Evolutionary conservation across 2,888 invertebrate genomes (phyloP), one percentile per base, ranked within the genome.

Genomic region (Galerucella calmariensis): DNA sequence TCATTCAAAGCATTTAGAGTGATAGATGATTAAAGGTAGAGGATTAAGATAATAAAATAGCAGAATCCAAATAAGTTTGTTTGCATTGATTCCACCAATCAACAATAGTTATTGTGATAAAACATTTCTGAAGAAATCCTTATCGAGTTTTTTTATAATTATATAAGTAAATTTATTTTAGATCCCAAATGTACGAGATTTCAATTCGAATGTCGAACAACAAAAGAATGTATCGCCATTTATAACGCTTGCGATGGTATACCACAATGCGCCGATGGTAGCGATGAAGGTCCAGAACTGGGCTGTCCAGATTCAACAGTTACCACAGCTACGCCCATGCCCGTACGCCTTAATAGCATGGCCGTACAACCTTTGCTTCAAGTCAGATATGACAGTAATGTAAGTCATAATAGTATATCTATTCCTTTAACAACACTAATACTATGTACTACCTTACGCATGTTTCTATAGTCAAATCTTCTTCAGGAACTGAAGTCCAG

Each of bases 201-300:
- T 88, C 96, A 97, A 88, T 97, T 97, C 87, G 93, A 94, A 86
- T 97, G 97, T 84, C 92, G 93, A 79, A 92, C 91, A 75, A 94
- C 94, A 61, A 93, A 93, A 63, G 97, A 97, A 87, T 98, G 97
- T 86, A 96, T 98, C 83, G 97, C 97, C 8, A 92, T 97, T 82
- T 98, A 98, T 88, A 97, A 98, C 88, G 96, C 95, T 10, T 98
- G 97, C 84, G 96, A 97, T 87, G 97, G 97, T 69, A 95, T 98
- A 81, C 93, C 96, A 41, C 97, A 97, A 88, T 97, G 95, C 87
- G 91, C 94, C 2, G 97, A 97, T 89, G 95, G 94, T 79, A 96
- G 96, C 85, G 97, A 97, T 87, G 97, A 97, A 88, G 95, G 94
- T 67, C 92, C 94, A 44, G 96, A 96, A 88, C 90, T 96, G 77